Evolutionary conservation across 2,888 invertebrate species (phyloP).

Genomic region (Acanthococcus lagerstroemiae): DNA sequence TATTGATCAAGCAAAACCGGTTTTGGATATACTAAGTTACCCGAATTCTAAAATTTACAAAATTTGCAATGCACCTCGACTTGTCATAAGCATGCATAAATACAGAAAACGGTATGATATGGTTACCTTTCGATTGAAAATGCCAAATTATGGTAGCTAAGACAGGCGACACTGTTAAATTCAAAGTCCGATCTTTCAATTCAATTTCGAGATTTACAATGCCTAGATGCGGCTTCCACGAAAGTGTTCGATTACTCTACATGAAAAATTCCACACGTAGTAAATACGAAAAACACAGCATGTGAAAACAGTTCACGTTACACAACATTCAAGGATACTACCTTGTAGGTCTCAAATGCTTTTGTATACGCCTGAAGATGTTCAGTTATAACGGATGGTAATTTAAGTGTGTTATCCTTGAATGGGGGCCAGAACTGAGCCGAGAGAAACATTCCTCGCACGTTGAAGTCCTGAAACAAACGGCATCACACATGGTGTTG

Average conservation of each 20-base stretch:
- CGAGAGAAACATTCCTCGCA: slow-evolving; percentile 84
- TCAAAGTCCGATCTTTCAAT: slow-evolving; percentile 61
- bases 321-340: slow-evolving; percentile 32
- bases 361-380: slow-evolving; percentile 79
- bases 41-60: too few species aligned
- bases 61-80: too few species aligned
- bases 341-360: slow-evolving; percentile 79
- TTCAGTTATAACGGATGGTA: slow-evolving; percentile 68
- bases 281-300: neutral
- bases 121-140: slow-evolving; percentile 75
- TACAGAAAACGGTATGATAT: neutral
- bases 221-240: slow-evolving; percentile 90
- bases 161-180: slow-evolving; percentile 78
- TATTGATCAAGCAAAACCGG: too few species aligned
- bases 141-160: slow-evolving; percentile 90
- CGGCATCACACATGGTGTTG: too few species aligned
- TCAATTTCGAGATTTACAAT: slow-evolving; percentile 84
- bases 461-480: slow-evolving; percentile 48
- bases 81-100: neutral
- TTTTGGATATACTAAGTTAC: too few species aligned
- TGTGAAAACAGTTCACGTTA: neutral
- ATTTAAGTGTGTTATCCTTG: slow-evolving; percentile 81
- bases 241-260: slow-evolving; percentile 73
- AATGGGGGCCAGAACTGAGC: slow-evolving; percentile 98
- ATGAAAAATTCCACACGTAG: too few species aligned